These are phyloP conservation scores for Hypomecis punctinalis DNA, from an alignment of 2,888 invertebrate species.

Conservation along the genomic window DNA sequence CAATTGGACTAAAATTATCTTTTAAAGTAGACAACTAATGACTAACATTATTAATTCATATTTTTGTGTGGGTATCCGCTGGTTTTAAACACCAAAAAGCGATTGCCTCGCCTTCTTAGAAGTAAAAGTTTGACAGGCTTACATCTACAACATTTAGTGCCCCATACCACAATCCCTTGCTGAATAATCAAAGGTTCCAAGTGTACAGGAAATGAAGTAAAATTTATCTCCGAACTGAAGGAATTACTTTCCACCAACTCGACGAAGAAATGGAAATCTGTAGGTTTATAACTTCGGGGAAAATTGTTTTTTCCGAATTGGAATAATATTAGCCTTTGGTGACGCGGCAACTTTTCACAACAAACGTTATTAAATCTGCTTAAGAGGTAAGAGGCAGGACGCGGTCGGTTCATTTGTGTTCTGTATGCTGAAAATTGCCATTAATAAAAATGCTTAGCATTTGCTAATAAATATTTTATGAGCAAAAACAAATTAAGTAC, in stretches of 20 bases:
- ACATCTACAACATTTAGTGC: no score
- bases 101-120: no score
- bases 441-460: constrained; percentile 66
- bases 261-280: constrained; percentile 78
- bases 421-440: constrained; percentile 58
- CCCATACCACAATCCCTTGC: no score
- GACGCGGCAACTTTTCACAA: constrained; percentile 65
- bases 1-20: no score
- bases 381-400: constrained; percentile 44
- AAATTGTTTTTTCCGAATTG: constrained; percentile 76
- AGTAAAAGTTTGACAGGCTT: no score
- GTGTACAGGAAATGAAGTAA: constrained; percentile 80
- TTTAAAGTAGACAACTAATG: no score
- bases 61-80: no score
- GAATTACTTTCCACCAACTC: constrained; percentile 80
- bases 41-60: no score
- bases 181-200: constrained; percentile 49
- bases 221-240: constrained; percentile 79
- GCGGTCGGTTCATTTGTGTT: constrained; percentile 51
- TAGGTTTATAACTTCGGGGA: constrained; percentile 78
- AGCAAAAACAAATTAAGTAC: no score
- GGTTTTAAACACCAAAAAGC: no score
- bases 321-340: constrained; percentile 74
- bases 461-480: no score
- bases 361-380: constrained; percentile 66